Base-by-base conservation (phyloP, 1,140 invertebrate species). In the Euura lappo region DNA sequence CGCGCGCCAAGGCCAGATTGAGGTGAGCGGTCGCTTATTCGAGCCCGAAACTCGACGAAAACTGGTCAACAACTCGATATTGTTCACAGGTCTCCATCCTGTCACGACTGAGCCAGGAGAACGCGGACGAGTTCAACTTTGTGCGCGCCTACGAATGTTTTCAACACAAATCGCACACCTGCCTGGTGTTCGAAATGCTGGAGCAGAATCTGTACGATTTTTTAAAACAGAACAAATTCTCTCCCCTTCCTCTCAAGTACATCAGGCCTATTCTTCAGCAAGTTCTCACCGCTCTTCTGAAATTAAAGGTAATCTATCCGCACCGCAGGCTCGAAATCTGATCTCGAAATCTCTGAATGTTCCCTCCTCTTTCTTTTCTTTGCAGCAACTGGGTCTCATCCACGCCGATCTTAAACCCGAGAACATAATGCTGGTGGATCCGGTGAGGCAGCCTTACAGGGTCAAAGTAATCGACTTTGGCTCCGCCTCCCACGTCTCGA, bases 121-220 rank as follows among this genome's bases (percentile, higher is more conserved):
- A 98, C 93, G 98, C 98, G 78, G 99, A 99, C 87, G 98, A 99
- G 90, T 97, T 96, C 90, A 99, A 99, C 89, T 99, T 99, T 91
- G 98, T 99, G 74, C 96, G 98, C 73, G 98, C 98, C 10, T 99
- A 97, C 87, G 99, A 99, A 88, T 99, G 98, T 89, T 99, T 99
- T 89, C 97, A 99, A 88, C 98, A 99, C 89, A 99, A 99, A 87
- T 99, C 98, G 84, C 98, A 99, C 89, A 99, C 98, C 44, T 99
- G 98, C 89, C 91, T 99, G 85, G 99, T 99, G 79, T 99, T 99
- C 88, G 98, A 99, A 89, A 99, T 99, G 98, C 91, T 99, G 76
- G 98, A 99, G 86, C 98, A 99, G 90, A 99, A 99, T 89, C 91
- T 99, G 71, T 99, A 99, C 89, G 99, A 99, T 90, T 99, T 99